A percentile compares a stretch with the other conserved stretches of the same genome.
These are phyloP conservation scores for Parotia lawesii DNA, from an alignment of 2,113 vertebrate species.

Conservation along the genomic window DNA sequence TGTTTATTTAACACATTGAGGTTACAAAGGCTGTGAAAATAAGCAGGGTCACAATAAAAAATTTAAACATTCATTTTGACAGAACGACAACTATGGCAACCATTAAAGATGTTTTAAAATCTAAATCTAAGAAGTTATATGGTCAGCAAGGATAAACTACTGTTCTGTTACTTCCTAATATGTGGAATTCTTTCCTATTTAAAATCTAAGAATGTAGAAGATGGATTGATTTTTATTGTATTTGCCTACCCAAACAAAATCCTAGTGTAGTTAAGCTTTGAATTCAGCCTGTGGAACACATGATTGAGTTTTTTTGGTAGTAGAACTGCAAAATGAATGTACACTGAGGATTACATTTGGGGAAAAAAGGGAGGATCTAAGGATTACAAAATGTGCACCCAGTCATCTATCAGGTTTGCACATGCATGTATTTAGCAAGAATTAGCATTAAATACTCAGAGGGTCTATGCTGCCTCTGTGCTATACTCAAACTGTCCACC, in stretches of 20 bases:
- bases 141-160: rapidly evolving
- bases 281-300: neutral
- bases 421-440: neutral
- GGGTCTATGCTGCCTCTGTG: neutral
- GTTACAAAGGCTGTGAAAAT: conserved; percentile 36
- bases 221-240: neutral
- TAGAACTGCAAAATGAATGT: neutral
- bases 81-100: neutral
- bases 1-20: conserved; percentile 37
- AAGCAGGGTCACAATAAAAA: neutral
- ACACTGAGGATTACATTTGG: neutral
- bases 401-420: neutral
- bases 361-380: neutral
- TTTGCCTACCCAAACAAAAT: neutral
- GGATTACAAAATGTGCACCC: neutral
- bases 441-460: neutral
- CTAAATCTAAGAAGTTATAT: neutral
- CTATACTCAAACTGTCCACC: neutral
- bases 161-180: neutral
- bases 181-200: neutral
- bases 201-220: neutral
- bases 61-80: neutral
- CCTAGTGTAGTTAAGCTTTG: neutral
- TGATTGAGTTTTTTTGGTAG: neutral
- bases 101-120: neutral